These are phyloP conservation scores for Adelges cooleyi DNA, from an alignment of 1,140 invertebrate genomes.

Conservation along the genomic window DNA sequence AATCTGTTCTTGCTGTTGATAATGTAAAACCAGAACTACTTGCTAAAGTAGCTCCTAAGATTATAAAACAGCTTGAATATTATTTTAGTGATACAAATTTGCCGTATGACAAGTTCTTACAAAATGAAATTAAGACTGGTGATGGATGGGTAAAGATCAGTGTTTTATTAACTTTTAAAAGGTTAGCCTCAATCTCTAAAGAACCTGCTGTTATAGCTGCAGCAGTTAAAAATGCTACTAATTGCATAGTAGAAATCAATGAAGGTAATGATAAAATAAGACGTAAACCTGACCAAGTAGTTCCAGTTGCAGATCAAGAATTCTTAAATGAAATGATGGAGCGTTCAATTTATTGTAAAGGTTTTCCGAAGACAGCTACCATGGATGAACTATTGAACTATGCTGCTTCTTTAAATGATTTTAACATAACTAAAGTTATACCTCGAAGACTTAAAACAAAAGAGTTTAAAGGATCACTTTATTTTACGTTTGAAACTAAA, in stretches of 20 bases:
- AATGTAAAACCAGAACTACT: no score
- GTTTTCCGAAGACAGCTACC: conserved; percentile 60
- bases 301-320: conserved; percentile 76
- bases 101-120: conserved; percentile 77
- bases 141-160: conserved; percentile 83
- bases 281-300: conserved; percentile 57
- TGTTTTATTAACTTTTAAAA: conserved; percentile 77
- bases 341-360: conserved; percentile 78
- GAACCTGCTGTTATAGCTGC: conserved; percentile 58
- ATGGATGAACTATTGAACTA: conserved; percentile 64
- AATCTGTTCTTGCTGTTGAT: not conserved
- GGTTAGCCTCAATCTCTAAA: conserved; percentile 58
- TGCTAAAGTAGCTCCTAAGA: not conserved
- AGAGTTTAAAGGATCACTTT: conserved; percentile 80
- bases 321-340: conserved; percentile 61
- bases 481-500: conserved; percentile 65
- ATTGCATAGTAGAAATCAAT: conserved; percentile 32
- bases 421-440: conserved; percentile 48
- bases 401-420: conserved; percentile 63
- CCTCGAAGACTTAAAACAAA: conserved; percentile 60
- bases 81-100: conserved; percentile 83
- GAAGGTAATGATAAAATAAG: conserved; percentile 74
- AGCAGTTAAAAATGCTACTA: conserved; percentile 58
- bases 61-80: conserved; percentile 43
- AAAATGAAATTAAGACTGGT: conserved; percentile 67